Evolutionary conservation across 2,113 vertebrate species (phyloP).

Genomic region (Pseudorhombus dupliciocellatus): DNA sequence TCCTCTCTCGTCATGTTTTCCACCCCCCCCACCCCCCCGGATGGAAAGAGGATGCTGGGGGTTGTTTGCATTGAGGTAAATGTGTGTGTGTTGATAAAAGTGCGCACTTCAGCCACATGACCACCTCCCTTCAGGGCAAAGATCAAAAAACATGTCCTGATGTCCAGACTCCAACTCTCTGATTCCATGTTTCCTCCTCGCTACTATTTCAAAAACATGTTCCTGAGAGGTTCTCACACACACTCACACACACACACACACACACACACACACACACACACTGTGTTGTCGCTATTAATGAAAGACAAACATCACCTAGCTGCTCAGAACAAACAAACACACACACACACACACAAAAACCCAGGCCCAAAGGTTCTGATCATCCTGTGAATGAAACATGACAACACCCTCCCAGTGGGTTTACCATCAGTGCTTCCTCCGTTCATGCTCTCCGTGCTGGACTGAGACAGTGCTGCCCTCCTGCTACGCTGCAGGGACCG

Average conservation of each 20-base stretch:
- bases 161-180: background rate
- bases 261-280: too few relatives aligned
- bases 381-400: too few relatives aligned
- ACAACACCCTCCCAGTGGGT: too few relatives aligned
- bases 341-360: conserved; percentile 30
- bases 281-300: background rate
- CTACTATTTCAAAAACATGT: background rate
- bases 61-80: background rate
- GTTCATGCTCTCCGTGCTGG: conserved; percentile 89
- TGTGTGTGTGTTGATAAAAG: background rate
- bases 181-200: background rate
- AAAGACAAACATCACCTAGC: conserved; percentile 59
- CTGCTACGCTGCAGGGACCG: conserved; percentile 75
- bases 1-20: conserved; percentile 49
- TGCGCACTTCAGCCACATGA: too few relatives aligned
- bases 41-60: conserved; percentile 58
- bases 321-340: conserved; percentile 66
- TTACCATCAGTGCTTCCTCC: conserved; percentile 86
- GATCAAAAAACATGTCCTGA: too few relatives aligned
- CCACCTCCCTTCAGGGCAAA: too few relatives aligned
- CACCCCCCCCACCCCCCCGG: background rate
- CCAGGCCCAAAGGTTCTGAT: too few relatives aligned
- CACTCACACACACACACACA: too few relatives aligned
- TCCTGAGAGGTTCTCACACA: background rate
- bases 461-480: conserved; percentile 75